Conservation (phyloP, 2,113 vertebrate genomes). For the Lipophrys pholis region DNA sequence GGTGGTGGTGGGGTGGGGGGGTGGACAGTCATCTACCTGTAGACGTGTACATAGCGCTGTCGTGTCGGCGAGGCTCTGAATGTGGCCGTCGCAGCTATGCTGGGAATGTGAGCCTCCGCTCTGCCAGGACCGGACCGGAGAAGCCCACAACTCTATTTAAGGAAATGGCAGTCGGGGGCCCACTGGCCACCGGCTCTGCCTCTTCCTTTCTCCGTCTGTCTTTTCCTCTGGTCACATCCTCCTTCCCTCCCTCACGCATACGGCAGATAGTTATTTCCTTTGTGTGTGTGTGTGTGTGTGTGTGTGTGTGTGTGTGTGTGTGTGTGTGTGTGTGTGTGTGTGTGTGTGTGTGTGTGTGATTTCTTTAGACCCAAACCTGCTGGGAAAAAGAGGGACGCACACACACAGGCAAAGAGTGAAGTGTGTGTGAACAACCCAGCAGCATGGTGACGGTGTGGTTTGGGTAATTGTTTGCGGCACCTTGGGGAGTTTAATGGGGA, state of each 20-base stretch:
- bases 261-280: conserved; percentile 72
- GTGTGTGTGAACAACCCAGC: background rate
- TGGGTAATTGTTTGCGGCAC: conserved; percentile 37
- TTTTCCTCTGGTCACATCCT: conserved; percentile 9
- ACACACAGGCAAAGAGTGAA: conserved; percentile 11
- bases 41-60: conserved; percentile 44
- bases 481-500: conserved; percentile 28
- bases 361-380: conserved; percentile 68
- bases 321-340: too few relatives aligned
- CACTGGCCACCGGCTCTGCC: conserved; percentile 35
- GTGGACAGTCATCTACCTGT: conserved; percentile 69
- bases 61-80: conserved; percentile 57
- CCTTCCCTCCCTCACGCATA: conserved; percentile 48
- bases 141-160: conserved; percentile 82
- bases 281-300: background rate
- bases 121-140: conserved; percentile 69
- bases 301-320: too few relatives aligned
- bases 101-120: conserved; percentile 77
- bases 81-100: conserved; percentile 76
- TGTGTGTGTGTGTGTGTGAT: conserved; percentile 41
- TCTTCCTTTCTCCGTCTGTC: conserved; percentile 38
- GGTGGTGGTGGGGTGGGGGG: conserved; percentile 1
- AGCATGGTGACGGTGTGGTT: conserved; percentile 10
- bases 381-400: conserved; percentile 30
- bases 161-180: conserved; percentile 77